Evolutionary conservation across 1,140 invertebrate genomes (phyloP).

Genomic region (Atta texana): DNA sequence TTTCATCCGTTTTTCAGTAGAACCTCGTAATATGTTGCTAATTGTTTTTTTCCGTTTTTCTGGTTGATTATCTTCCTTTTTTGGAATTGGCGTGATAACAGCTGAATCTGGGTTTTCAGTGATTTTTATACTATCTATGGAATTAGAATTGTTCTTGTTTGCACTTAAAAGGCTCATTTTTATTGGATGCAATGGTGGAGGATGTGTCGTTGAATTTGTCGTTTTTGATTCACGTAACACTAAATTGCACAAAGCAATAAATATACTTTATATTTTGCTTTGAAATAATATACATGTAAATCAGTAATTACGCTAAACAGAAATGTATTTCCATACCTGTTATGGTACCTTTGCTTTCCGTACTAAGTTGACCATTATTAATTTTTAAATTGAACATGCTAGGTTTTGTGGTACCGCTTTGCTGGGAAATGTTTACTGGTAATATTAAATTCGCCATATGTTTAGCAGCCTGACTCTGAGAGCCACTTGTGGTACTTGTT

Average conservation of each 20-base stretch:
- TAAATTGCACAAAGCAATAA: conserved; percentile 72
- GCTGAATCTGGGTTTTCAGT: conserved; percentile 85
- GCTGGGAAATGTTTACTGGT: conserved; percentile 85
- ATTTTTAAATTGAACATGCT: conserved; percentile 88
- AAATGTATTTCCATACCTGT: conserved; percentile 80
- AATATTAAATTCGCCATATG: conserved; percentile 86
- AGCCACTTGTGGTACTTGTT: conserved; percentile 81
- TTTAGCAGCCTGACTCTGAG: conserved; percentile 82
- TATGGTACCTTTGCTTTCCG: conserved; percentile 85
- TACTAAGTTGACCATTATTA: conserved; percentile 86
- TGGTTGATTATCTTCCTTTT: conserved; percentile 80
- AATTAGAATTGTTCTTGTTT: conserved; percentile 78
- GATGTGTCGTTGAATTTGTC: conserved; percentile 81
- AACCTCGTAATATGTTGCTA: conserved; percentile 82
- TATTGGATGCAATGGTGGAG: conserved; percentile 85
- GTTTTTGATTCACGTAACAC: conserved; percentile 84
- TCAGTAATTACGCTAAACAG: not conserved
- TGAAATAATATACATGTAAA: not conserved
- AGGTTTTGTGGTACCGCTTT: conserved; percentile 80
- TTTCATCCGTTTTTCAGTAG: conserved; percentile 81
- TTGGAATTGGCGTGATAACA: conserved; percentile 84
- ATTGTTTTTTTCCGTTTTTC: conserved; percentile 84
- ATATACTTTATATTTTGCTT: conserved; percentile 11
- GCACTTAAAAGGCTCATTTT: conserved; percentile 82
- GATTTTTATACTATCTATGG: conserved; percentile 84